Base-by-base conservation (phyloP, 2,113 vertebrate species). In the Archocentrus centrarchus region DNA sequence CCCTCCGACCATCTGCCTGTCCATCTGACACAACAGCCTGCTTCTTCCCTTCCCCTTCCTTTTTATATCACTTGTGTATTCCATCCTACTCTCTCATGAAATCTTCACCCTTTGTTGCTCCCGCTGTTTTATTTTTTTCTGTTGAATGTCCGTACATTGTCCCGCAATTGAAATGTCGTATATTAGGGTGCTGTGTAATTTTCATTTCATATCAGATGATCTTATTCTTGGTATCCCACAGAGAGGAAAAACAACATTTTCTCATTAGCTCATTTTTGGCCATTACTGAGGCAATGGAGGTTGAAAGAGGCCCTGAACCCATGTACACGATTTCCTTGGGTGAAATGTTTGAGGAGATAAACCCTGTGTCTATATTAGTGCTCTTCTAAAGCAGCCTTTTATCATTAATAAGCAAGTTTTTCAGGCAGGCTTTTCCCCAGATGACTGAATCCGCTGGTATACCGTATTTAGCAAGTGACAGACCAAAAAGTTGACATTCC, bases 1-100 rank as follows among this genome's bases (percentile, higher is more conserved):
- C 70, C 87, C 86, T 83, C 58, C 63, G 78, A 92, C 94, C 93
- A 94, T 94, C 92, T 93, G 93, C 83, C 86, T 87, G 41, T 91
- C 91, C 92, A 93, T 94, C 91, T 94, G 92, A 93, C 92, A 78
- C 83, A 24, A 60, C 86, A 79, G 87, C 81, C 86, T 80, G 81
- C 82, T 86, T 59, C 59, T 59, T 80, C 58, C 75, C 59, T 63
- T 44, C 55, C 39, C 44, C 64, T 84, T 61, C 47, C 41, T 75
- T 80, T 83, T 53, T 66, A 27, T 41, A 58, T 57, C 76, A 47
- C 77, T 60, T 59, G 60, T 62, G 39, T 57, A 13, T 76, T 82
- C 73, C 79, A 59, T 50, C 57, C 44, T 55, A 18, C 64, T 44
- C 70, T 32, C 53, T 57, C 47, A 35, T 55, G 41, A 83, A 57